A percentile compares a stretch with the other conserved stretches of the same genome.
These are phyloP conservation scores for Ditylenchus dipsaci DNA, from an alignment of 1,140 invertebrate species.

Conservation along the genomic window DNA sequence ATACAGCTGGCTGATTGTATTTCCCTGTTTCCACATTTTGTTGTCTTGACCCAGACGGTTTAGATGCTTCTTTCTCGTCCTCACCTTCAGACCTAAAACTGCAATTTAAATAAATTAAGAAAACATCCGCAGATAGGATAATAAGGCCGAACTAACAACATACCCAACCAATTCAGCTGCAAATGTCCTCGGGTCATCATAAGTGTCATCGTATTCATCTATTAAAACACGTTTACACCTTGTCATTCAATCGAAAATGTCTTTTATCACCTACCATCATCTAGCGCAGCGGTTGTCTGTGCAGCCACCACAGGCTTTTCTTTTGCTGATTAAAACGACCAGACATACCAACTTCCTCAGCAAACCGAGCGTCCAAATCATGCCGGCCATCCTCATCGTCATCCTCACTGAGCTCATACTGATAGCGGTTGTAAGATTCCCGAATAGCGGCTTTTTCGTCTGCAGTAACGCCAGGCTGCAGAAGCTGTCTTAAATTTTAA, in stretches of 20 bases:
- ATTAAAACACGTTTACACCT: too few species aligned
- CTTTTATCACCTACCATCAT: not conserved
- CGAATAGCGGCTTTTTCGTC: constrained; percentile 11
- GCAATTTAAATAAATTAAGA: too few species aligned
- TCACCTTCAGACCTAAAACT: too few species aligned
- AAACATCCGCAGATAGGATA: too few species aligned
- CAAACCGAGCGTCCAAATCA: constrained; percentile 14
- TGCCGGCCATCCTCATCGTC: constrained; percentile 19
- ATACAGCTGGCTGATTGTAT: too few species aligned
- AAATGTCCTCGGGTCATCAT: constrained; percentile 7
- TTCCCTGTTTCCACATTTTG: too few species aligned
- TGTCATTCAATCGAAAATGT: not conserved
- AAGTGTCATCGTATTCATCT: constrained; percentile 19
- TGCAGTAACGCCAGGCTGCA: not conserved
- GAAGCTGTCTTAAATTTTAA: not conserved
- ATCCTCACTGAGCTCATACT: constrained; percentile 10
- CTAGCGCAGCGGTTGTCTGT: not conserved
- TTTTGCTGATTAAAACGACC: constrained; percentile 12
- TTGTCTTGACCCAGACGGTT: too few species aligned
- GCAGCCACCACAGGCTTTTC: not conserved
- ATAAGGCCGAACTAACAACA: not conserved
- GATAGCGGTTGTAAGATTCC: constrained; percentile 10
- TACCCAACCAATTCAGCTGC: not conserved
- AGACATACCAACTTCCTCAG: not conserved
- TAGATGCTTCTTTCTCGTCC: too few species aligned